Percentiles rank a stretch among this genome's conserved stretches.
These are phyloP conservation scores for Belgica antarctica DNA, from an alignment of 2,888 invertebrate genomes.

Conservation along the genomic window DNA sequence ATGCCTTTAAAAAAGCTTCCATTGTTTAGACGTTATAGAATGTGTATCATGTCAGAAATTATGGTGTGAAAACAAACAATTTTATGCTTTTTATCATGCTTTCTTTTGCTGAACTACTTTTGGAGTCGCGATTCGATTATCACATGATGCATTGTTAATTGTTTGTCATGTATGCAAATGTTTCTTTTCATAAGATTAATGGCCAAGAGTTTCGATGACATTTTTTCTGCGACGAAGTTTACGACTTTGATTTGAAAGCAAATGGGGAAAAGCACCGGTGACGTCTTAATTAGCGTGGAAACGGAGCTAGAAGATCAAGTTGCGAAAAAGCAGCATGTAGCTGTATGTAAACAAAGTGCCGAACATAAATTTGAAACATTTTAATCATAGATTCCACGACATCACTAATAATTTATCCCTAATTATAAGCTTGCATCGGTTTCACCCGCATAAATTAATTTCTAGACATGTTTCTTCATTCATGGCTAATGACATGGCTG, in stretches of 20 bases:
- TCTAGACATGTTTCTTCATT: not conserved
- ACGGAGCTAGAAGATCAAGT: no score
- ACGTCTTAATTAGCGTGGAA: no score
- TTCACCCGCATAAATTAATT: not conserved
- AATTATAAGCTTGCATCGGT: no score
- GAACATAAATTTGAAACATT: no score
- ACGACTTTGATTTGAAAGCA: not conserved
- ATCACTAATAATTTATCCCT: no score
- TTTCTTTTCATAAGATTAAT: slow-evolving; percentile 17
- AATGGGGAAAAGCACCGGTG: no score
- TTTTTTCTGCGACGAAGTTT: not conserved
- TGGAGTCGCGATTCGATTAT: not conserved
- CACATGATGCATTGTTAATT: slow-evolving; percentile 13
- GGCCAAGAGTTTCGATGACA: not conserved
- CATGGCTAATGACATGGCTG: not conserved
- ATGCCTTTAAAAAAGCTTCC: not conserved
- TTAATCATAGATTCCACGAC: no score
- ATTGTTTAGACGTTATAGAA: not conserved
- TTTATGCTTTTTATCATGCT: slow-evolving; percentile 19
- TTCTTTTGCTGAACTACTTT: slow-evolving; percentile 18
- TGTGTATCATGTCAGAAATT: slow-evolving; percentile 1
- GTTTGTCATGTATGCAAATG: slow-evolving; percentile 27
- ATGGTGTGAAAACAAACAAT: slow-evolving; percentile 12
- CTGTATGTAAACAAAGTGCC: no score
- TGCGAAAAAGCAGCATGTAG: no score